Conservation (phyloP, 2,113 vertebrate genomes). For the Pholis gunnellus region DNA sequence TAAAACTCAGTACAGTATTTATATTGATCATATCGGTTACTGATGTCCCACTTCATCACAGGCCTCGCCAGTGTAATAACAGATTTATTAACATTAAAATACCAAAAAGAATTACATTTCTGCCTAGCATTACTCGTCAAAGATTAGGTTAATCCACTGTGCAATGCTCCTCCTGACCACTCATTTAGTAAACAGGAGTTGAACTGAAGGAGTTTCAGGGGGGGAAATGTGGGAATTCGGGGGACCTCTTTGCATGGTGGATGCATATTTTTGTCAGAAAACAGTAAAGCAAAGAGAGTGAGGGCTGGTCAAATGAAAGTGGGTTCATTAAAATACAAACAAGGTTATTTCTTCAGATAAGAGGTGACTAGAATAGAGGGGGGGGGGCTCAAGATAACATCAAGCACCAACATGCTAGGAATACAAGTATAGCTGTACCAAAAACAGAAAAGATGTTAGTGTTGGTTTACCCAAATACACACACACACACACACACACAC, state of each 20-base stretch:
- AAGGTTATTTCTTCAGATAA: background rate
- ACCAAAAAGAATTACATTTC: background rate
- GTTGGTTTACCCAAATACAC: conserved; percentile 2
- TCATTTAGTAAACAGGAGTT: background rate
- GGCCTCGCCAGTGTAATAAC: background rate
- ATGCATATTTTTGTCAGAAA: background rate
- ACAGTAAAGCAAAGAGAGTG: background rate
- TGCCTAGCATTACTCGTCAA: background rate
- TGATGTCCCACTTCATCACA: background rate
- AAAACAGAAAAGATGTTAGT: conserved; percentile 11
- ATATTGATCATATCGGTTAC: background rate
- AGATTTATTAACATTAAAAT: background rate
- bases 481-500: background rate
- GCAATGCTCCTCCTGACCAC: background rate
- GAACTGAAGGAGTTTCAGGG: no score
- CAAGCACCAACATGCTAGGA: conserved; percentile 20
- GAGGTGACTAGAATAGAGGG: background rate
- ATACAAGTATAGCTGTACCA: background rate
- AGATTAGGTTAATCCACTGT: background rate
- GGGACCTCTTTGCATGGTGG: background rate
- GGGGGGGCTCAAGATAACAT: conserved; percentile 2
- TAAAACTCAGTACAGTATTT: background rate
- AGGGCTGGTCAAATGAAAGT: background rate
- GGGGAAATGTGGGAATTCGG: background rate
- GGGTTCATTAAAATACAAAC: background rate